Conservation (phyloP, 2,113 vertebrate genomes). For the Laticauda laticaudata region DNA sequence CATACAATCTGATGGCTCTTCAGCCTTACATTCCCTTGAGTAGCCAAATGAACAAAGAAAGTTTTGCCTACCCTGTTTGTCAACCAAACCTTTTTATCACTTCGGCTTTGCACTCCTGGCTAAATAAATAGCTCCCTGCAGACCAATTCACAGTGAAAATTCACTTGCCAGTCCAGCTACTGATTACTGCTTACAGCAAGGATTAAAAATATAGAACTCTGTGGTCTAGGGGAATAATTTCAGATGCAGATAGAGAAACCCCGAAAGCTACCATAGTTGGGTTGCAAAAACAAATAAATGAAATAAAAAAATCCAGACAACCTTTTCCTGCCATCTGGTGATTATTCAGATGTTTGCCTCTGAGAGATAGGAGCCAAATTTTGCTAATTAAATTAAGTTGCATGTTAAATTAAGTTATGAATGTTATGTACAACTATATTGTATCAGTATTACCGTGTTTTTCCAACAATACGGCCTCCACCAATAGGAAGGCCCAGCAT, state of each 20-base stretch:
- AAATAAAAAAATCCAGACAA: background rate
- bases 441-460: background rate
- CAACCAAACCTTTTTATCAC: conserved; percentile 8
- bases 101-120: background rate
- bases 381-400: background rate
- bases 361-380: background rate
- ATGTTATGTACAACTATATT: background rate
- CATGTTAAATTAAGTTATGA: background rate
- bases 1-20: conserved; percentile 26
- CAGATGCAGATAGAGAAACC: background rate
- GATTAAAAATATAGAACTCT: background rate
- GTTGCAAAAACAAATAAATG: background rate
- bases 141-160: conserved; percentile 11
- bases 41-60: conserved; percentile 1
- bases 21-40: conserved; percentile 16
- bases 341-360: background rate
- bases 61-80: conserved; percentile 24
- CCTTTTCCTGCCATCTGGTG: background rate
- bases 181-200: background rate
- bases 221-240: background rate
- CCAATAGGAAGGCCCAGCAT: too few species aligned
- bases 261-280: background rate
- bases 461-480: too few species aligned
- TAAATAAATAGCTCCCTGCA: conserved; percentile 19
- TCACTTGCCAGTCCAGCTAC: background rate